Base-by-base conservation (phyloP, 1,140 invertebrate genomes). In the Prorops nasuta region DNA sequence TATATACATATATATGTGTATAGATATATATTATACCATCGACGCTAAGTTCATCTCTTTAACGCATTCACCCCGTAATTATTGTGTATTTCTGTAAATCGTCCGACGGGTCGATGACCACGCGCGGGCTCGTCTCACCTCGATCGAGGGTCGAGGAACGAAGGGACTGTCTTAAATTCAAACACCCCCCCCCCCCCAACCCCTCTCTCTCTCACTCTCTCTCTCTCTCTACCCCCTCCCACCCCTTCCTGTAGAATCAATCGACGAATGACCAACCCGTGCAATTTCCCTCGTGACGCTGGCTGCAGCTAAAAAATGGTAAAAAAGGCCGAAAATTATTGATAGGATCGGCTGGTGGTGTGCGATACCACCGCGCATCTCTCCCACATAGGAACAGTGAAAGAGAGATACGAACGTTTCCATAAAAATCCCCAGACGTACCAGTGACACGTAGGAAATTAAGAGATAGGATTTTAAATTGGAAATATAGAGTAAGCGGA, bases 401-500 rank as follows among this genome's bases (percentile, higher is more conserved):
- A 50, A 45, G 28, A 34, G 32, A 44, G 60, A 63, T 63, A 63
- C n/a, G 37, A 63, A 63, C 60, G 60, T 52, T 61, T 60, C 46
- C 59, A 59, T 60, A 71, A 71, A 74, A 72, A 72, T 71, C 58
- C 58, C 54, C 63, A 67, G 67, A 72, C 66, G 64, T 55, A 67
- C 59, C 68, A 69, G 67, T 71, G 71, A 74, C 69, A 69, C 63
- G 63, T 64, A 74, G 72, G 71, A 74, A 74, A 74, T 74, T 74
- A 74, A 74, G 64, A 72, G 72, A 69, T 66, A 69, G 55, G 60
- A 71, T 73, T 72, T 72, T 72, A 74, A 74, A 62, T 62, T 62
- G 59, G 58, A 60, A 62, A 62, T 60, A 61, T 61, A 61, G 50
- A 54, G 44, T 49, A 46, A 24, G 39, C 22, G 4, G 24, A 28